A percentile compares a stretch with the other conserved stretches of the same genome.
Evolutionary conservation across 2,113 vertebrate genomes (phyloP).

Genomic region (Lates calcarifer): DNA sequence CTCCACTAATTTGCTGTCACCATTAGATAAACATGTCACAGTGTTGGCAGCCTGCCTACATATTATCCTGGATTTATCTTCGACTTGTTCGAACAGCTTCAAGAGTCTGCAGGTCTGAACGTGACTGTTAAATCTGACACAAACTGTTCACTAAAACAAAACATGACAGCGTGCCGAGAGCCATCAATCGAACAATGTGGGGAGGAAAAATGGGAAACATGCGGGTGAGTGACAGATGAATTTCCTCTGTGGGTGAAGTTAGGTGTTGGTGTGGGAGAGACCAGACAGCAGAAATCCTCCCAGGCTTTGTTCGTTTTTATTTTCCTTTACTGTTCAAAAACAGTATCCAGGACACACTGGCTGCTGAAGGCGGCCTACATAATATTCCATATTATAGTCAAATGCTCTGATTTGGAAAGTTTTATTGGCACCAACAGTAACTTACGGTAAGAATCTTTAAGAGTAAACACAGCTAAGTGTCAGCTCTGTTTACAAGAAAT

Average conservation of each 20-base stretch:
- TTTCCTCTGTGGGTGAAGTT: slow-evolving; percentile 4
- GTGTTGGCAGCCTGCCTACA: background rate
- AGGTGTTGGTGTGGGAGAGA: slow-evolving; percentile 4
- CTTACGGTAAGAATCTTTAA: too few species aligned
- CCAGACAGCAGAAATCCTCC: slow-evolving; percentile 1
- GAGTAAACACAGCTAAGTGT: too few species aligned
- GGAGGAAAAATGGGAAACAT: too few species aligned
- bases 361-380: background rate
- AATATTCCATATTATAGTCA: too few species aligned
- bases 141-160: slow-evolving; percentile 18
- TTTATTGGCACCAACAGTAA: too few species aligned
- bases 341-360: background rate
- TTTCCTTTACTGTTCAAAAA: background rate
- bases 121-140: slow-evolving; percentile 9
- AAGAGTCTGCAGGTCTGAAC: background rate
- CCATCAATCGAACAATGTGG: background rate
- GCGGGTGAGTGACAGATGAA: background rate
- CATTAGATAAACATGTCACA: background rate
- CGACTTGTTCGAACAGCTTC: background rate
- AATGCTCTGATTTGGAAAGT: too few species aligned
- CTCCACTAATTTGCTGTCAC: background rate
- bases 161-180: background rate
- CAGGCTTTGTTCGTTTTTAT: background rate
- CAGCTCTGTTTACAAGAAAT: too few species aligned
- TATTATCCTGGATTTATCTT: background rate